phyloP scores from a whole-genome alignment of 2,888 invertebrate species.

The Griposia aprilina region DNA sequence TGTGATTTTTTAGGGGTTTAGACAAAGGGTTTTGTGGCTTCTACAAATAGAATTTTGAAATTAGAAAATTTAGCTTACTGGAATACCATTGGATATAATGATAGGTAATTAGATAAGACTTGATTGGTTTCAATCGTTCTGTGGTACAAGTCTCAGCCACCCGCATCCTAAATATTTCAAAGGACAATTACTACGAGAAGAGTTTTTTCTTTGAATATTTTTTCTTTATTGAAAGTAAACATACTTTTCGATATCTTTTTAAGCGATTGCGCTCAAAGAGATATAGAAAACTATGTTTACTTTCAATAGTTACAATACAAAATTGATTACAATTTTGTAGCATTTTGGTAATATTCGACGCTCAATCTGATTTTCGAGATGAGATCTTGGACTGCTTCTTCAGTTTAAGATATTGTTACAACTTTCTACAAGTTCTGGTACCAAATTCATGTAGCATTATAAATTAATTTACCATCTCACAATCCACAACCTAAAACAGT shows the following conservation, averaged over 20 bases:
- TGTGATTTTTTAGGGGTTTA: constrained; percentile 7
- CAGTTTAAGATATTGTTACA: not conserved
- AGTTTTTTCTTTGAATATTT: too few species aligned
- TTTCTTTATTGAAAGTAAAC: too few species aligned
- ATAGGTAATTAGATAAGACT: not conserved
- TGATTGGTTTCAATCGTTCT: not conserved
- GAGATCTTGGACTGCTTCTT: not conserved
- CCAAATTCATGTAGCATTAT: constrained; percentile 13
- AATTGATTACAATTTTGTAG: not conserved
- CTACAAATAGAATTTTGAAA: not conserved
- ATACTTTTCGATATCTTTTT: not conserved
- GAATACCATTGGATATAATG: not conserved
- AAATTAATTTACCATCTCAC: constrained; percentile 37
- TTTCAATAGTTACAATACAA: not conserved
- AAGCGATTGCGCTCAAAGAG: not conserved
- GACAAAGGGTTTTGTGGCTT: constrained; percentile 19
- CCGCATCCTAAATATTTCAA: not conserved
- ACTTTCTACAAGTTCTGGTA: not conserved
- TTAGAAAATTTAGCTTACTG: not conserved
- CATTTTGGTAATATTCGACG: not conserved
- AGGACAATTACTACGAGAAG: too few species aligned
- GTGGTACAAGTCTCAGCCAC: too few species aligned
- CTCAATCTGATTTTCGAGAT: not conserved
- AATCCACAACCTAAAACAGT: constrained; percentile 36
- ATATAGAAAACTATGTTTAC: too few species aligned